phyloP scores from a whole-genome alignment of 1,140 invertebrate genomes.

The Lysiphlebus fabarum region DNA sequence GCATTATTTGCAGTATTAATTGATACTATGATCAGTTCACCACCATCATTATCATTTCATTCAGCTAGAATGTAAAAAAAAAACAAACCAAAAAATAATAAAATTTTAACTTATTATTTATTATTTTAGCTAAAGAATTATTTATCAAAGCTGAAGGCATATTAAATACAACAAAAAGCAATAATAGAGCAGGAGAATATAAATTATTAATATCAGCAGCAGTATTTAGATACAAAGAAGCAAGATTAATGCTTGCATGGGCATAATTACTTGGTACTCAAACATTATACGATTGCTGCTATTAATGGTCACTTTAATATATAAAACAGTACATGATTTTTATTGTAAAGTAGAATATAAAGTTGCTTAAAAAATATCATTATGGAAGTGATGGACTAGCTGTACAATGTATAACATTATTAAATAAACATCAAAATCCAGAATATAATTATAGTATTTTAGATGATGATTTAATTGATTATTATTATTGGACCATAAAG shows the following conservation, averaged over 20 bases:
- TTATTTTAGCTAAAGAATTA: slow-evolving; percentile 63
- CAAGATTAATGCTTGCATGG: slow-evolving; percentile 82
- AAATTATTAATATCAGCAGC: slow-evolving; percentile 70
- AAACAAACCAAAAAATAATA: no score
- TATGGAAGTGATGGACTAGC: slow-evolving; percentile 85
- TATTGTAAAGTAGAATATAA: slow-evolving; percentile 89
- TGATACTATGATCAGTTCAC: no score
- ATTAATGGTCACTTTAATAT: slow-evolving; percentile 79
- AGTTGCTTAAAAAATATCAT: slow-evolving; percentile 81
- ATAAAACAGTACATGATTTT: slow-evolving; percentile 83
- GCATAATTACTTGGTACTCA: slow-evolving; percentile 78
- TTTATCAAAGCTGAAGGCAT: slow-evolving; percentile 65
- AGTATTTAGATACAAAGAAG: slow-evolving; percentile 72
- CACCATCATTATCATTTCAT: no score
- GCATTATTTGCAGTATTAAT: no score
- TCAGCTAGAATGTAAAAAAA: no score
- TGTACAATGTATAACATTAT: slow-evolving; percentile 84
- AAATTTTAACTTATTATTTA: slow-evolving; percentile 16
- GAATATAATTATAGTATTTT: slow-evolving; percentile 73
- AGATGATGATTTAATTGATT: slow-evolving; percentile 95
- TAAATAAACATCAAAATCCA: slow-evolving; percentile 88
- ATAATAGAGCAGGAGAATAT: slow-evolving; percentile 65
- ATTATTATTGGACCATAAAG: no score
- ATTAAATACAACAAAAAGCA: slow-evolving; percentile 65
- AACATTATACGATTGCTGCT: slow-evolving; percentile 87